Evolutionary conservation across 2,888 invertebrate genomes (phyloP), one percentile per base, ranked within the genome.

Genomic region (Mesorhabditis belari): DNA sequence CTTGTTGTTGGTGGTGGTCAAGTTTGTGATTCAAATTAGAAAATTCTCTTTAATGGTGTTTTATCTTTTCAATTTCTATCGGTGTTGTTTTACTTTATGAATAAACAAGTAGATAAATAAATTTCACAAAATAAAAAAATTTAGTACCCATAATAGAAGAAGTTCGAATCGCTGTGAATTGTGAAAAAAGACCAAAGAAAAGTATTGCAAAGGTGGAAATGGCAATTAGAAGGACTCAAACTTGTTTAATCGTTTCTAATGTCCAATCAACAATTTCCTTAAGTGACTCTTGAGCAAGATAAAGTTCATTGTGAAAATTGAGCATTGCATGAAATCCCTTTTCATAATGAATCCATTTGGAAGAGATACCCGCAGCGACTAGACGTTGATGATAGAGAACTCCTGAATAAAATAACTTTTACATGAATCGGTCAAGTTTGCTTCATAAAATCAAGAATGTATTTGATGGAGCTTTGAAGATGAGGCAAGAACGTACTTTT

Each of bases 251-350:
- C 2, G 44, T 35, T 35, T 35, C 1, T n/a, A 35, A n/a, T 17
- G 12, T 35, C 68, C 67, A 70, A 17, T 57, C 35, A 28, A 67
- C 65, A 29, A 69, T 66, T 50, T 67, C 69, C 27, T 57, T 21
- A 12, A 69, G 58, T 6, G 63, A 56, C 4, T 57, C 57, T 6
- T 62, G 58, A 12, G 72, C 74, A 49, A 70, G 64, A 44, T 67
- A 49, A 3, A 74, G 52, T 26, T 74, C 70, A 21, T 62, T 65
- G 59, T 70, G 70, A 61, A 74, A 73, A 63, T 74, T 73, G 50
- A 75, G 62, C 70, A 76, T 72, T 9, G 71, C 75, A 52, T 75
- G 76, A 60, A 76, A 74, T 4, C 73, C 75, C 29, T 66, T 59
- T 49, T 70, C 63, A 56, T 72, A 74, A 58, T 76, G 71, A n/a